phyloP scores from a whole-genome alignment of 1,140 invertebrate species.

The Branchinecta lindahli region DNA sequence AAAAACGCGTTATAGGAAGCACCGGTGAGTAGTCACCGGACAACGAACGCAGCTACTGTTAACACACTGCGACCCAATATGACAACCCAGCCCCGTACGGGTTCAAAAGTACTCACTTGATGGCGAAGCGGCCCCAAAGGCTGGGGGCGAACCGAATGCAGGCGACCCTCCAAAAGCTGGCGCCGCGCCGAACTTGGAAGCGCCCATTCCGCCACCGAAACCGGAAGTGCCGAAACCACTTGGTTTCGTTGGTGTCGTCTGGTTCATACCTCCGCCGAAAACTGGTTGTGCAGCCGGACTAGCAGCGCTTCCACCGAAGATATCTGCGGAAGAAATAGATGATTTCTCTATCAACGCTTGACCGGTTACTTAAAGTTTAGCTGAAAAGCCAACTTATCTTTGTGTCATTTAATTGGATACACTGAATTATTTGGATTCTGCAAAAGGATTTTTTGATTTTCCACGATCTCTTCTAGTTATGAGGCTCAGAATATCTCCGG shows the following conservation, averaged over 20 bases:
- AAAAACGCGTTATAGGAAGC: no score
- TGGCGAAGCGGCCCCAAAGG: neutral
- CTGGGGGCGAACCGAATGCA: neutral
- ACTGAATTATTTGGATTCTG: no score
- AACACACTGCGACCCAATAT: no score
- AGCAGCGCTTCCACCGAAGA: neutral
- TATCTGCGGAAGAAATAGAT: neutral
- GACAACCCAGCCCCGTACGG: no score
- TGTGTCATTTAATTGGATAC: no score
- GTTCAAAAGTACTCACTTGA: neutral
- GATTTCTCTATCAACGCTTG: neutral
- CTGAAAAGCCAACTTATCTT: neutral
- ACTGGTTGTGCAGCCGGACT: neutral
- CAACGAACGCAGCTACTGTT: no score
- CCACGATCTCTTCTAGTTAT: no score
- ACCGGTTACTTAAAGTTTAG: neutral
- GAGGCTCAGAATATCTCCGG: no score
- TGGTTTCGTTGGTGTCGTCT: neutral
- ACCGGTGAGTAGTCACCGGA: no score
- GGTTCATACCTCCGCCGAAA: neutral
- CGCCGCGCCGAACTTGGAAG: neutral
- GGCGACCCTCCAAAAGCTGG: neutral
- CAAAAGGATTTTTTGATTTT: no score
- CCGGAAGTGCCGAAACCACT: neutral
- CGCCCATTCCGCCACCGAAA: neutral